These are phyloP conservation scores for Leptarthrus brevirostris DNA, from an alignment of 2,888 invertebrate genomes.

Conservation along the genomic window DNA sequence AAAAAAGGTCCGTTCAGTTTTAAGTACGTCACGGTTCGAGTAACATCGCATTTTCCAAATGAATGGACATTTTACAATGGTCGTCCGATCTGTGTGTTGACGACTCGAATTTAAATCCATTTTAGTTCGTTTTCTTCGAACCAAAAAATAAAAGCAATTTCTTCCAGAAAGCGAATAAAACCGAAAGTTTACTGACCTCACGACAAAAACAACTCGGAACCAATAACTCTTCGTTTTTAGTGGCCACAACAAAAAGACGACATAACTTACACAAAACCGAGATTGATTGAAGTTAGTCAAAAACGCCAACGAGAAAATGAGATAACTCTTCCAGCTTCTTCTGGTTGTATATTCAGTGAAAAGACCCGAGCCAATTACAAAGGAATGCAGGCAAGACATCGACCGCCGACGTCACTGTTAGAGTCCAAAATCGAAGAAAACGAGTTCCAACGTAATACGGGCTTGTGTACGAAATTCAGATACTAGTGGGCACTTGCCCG, in stretches of 20 bases:
- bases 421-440: constrained; percentile 13
- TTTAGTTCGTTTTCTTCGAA: too few relatives aligned
- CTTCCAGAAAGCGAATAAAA: not conserved
- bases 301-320: not conserved
- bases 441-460: constrained; percentile 8
- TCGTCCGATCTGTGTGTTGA: not conserved
- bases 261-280: not conserved
- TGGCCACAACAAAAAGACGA: not conserved
- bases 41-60: constrained; percentile 11
- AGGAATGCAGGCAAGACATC: constrained; percentile 30
- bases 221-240: constrained; percentile 6
- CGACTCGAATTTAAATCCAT: not conserved
- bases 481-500: too few relatives aligned
- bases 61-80: constrained; percentile 1
- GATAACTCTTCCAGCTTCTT: not conserved
- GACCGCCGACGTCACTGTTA: constrained; percentile 13
- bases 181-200: constrained; percentile 17
- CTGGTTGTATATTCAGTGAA: not conserved
- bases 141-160: not conserved
- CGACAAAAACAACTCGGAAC: constrained; percentile 8
- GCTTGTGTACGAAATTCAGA: not conserved
- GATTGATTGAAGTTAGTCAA: constrained; percentile 22
- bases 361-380: constrained; percentile 19
- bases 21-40: constrained; percentile 21
- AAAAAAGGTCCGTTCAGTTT: too few relatives aligned